Conservation (phyloP, 2,888 invertebrate species). For the Xestoiulus laeticollis region DNA sequence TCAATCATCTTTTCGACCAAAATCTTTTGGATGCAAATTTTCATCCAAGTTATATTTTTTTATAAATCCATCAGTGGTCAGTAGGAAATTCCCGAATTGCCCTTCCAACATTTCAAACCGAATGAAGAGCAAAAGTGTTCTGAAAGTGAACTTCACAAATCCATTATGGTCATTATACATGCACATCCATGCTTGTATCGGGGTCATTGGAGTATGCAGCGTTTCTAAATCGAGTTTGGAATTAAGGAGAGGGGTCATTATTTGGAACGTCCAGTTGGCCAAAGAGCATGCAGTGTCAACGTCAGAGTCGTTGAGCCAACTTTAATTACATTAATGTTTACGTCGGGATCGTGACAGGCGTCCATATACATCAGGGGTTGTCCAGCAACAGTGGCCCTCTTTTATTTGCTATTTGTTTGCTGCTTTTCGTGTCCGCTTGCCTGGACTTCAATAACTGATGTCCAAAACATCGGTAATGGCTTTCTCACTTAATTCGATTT, state of each 20-base stretch:
- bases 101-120: neutral
- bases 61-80: neutral
- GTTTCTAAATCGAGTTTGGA: conserved; percentile 44
- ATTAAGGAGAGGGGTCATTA: conserved; percentile 18
- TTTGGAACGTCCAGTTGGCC: conserved; percentile 31
- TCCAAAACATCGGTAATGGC: conserved; percentile 48
- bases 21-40: too few species aligned
- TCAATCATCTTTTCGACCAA: too few species aligned
- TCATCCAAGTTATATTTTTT: too few species aligned
- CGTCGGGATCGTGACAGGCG: conserved; percentile 25
- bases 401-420: conserved; percentile 30
- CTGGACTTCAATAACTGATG: conserved; percentile 48
- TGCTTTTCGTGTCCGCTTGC: conserved; percentile 18
- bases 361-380: conserved; percentile 21
- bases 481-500: conserved; percentile 46
- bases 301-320: conserved; percentile 42
- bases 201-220: conserved; percentile 40
- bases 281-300: conserved; percentile 23
- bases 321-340: conserved; percentile 48
- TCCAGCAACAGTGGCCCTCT: neutral
- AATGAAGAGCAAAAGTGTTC: neutral
- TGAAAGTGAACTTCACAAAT: neutral
- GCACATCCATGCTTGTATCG: conserved; percentile 19
- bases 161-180: conserved; percentile 34
- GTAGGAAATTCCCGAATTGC: neutral